Base-by-base conservation (phyloP, 2,797 vertebrate species). In the Tokudaia tokunoshimensis region DNA sequence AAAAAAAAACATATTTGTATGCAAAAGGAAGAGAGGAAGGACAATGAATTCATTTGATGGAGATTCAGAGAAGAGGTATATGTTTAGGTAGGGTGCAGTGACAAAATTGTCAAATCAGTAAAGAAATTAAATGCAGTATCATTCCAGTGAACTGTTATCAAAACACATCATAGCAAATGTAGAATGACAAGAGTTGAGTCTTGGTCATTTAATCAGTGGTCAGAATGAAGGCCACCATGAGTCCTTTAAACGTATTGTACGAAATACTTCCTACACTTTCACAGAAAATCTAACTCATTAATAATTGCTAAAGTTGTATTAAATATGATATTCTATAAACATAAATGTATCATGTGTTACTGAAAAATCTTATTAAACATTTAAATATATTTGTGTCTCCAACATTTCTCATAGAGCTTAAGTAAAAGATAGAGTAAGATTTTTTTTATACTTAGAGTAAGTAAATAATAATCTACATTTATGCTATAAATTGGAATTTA, bases 31-130 rank as follows among this genome's bases (percentile, higher is more conserved):
- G 92, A 95, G 84, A 97, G 95, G 91, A 88, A 98, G 59, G 98
- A 97, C 79, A 92, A 96, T 95, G 92, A 84, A 96, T 81, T 97
- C 92, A 93, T 96, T 87, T 97, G 98, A 97, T 88, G 96, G 97
- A 97, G 94, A 97, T 61, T 97, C 93, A 97, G 97, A 65, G 31
- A 89, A 75, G 17, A 76, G 34, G 41, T 9, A 12, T 37, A 74
- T 52, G 67, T 1, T 17, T 10, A 83, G 8, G 57, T 65, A 70
- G n/a, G 67, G 9, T 61, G 3, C 34, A 93, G 70, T 37, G 12
- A 72, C 3, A 80, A 82, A 92, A 84, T 41, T 31, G 1, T 47
- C 37, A 75, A 94, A 31, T 79, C 59, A 55, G 2, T 86, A 50
- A 94, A 34, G 44, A 24, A 94, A 9, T 12, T 80, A 6, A 95